phyloP scores from a whole-genome alignment of 2,113 vertebrate genomes.

The Pseudopipra pipra region DNA sequence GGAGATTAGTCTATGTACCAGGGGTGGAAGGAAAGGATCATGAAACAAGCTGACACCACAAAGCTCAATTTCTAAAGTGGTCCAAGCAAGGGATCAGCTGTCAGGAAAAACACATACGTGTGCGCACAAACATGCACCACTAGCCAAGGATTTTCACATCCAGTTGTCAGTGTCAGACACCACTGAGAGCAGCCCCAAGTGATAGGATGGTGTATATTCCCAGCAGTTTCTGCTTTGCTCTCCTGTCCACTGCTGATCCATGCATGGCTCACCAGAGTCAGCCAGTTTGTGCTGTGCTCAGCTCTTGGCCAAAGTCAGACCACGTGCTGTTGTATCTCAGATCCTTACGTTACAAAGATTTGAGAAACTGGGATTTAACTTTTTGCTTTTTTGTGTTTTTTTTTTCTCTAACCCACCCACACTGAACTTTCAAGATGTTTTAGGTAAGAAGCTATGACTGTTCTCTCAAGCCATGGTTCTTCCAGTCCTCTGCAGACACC shows the following conservation, averaged over 20 bases:
- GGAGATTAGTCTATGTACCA: neutral
- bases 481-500: neutral
- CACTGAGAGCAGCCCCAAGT: neutral
- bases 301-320: neutral
- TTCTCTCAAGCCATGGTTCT: neutral
- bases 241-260: neutral
- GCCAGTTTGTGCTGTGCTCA: fast-evolving
- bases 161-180: neutral
- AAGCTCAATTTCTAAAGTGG: neutral
- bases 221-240: fast-evolving
- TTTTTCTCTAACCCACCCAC: neutral
- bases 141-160: neutral
- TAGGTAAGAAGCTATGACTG: neutral
- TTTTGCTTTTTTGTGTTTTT: neutral
- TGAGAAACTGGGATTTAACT: neutral
- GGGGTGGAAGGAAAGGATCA: neutral
- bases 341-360: neutral
- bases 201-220: fast-evolving
- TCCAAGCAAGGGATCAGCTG: fast-evolving
- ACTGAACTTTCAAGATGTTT: neutral
- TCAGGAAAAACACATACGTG: fast-evolving
- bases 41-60: neutral
- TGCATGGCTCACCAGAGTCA: neutral
- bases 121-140: fast-evolving
- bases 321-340: neutral